Evolutionary conservation across 2,888 invertebrate genomes (phyloP), one percentile per base, ranked within the genome.

Genomic region (Drepana falcataria): DNA sequence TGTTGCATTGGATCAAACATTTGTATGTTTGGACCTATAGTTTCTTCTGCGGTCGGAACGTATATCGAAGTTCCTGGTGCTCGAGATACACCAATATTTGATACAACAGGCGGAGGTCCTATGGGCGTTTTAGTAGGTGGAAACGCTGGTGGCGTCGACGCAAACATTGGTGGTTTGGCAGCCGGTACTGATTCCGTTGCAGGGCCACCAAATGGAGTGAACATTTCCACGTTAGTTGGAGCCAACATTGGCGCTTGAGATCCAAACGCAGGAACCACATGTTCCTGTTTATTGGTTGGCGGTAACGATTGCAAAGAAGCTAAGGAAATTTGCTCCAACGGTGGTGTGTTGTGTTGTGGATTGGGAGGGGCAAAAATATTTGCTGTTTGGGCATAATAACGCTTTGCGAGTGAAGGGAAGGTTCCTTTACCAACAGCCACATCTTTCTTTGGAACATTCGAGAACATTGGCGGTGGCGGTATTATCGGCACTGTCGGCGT

Each of bases 401-500:
- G 78, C 52, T 90, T 82, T 34, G 90, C 90, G 0, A 90, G 83
- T 0, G 91, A 90, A 0, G 90, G 90, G 60, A 91, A 61, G 2
- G 89, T 68, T 0, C 84, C 60, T 59, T 81, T 87, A 33, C 68
- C 77, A n/a, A 71, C 62, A n/a, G 68, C 56, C 3, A 57, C 48
- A 3, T 79, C 80, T 47, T 58, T 73, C 55, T 66, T 73, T 35
- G 66, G 60, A 40, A 75, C 48, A 53, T 83, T 80, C 1, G 87
- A 83, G 61, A 88, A 89, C 86, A 86, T 87, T 0, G 87, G 86
- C 1, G 90, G 91, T 2, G 89, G 90, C 4, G 90, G 87, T 54
- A 89, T 85, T 0, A 85, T 75, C 35, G 74, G 21, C 21, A 21
- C 21, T 21, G 21, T 21, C 21, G 21, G 21, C 21, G 21, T 21